Percentiles rank a stretch among this genome's conserved stretches.
These are phyloP conservation scores for Tetheella fluctuosa DNA, from an alignment of 2,888 invertebrate genomes.

Conservation along the genomic window DNA sequence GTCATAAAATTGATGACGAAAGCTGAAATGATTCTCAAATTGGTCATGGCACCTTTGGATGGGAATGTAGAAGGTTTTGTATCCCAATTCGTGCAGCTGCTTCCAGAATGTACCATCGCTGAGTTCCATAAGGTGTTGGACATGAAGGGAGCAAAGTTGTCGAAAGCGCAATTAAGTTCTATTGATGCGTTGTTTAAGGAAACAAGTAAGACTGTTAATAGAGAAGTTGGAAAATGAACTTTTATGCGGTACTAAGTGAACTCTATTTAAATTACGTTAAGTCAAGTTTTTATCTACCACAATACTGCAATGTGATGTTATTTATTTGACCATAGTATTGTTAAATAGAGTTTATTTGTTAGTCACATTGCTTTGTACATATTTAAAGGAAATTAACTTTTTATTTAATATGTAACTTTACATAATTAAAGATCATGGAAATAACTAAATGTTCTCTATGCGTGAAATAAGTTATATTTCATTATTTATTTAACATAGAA, in stretches of 20 bases:
- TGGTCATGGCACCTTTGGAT: conserved; percentile 97
- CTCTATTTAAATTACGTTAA: conserved; percentile 11
- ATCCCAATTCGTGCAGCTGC: conserved; percentile 93
- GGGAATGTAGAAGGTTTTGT: conserved; percentile 89
- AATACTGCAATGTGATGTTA: too few relatives aligned
- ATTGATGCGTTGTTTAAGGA: conserved; percentile 64
- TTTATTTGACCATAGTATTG: too few relatives aligned
- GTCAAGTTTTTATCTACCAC: not conserved
- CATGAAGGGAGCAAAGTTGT: conserved; percentile 91
- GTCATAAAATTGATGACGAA: conserved; percentile 97
- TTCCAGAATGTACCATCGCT: conserved; percentile 94
- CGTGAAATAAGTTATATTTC: too few relatives aligned
- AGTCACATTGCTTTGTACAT: too few relatives aligned
- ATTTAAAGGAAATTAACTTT: too few relatives aligned
- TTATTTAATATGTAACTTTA: too few relatives aligned
- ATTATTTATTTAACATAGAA: too few relatives aligned
- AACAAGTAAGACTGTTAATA: conserved; percentile 33
- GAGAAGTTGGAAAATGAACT: not conserved
- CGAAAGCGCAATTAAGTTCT: conserved; percentile 58
- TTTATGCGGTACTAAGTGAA: too few relatives aligned
- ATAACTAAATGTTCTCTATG: too few relatives aligned
- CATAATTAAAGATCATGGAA: too few relatives aligned
- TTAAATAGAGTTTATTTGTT: too few relatives aligned
- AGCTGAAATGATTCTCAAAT: conserved; percentile 99
- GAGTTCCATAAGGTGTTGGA: conserved; percentile 98